These are phyloP conservation scores for Pteria penguin DNA, from an alignment of 2,888 invertebrate genomes.

Conservation along the genomic window DNA sequence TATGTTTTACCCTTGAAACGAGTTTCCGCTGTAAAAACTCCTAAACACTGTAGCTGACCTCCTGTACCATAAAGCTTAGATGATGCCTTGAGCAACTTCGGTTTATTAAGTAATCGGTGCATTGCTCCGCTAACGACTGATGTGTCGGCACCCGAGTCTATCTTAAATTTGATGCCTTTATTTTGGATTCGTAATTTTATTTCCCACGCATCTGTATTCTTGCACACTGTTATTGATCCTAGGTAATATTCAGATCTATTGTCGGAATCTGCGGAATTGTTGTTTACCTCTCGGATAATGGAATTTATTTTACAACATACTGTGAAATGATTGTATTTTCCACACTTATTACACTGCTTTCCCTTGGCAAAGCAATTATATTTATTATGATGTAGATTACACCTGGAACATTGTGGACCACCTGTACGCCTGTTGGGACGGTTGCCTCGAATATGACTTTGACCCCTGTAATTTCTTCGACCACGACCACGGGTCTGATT, in stretches of 20 bases:
- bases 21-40: slow-evolving; percentile 10
- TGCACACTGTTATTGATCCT: background rate
- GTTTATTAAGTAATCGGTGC: background rate
- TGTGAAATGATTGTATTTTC: slow-evolving; percentile 18
- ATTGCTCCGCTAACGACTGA: background rate
- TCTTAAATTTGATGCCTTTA: slow-evolving; percentile 25
- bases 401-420: background rate
- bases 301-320: slow-evolving; percentile 11
- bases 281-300: background rate
- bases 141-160: slow-evolving; percentile 35
- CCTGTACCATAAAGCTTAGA: slow-evolving; percentile 5
- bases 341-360: slow-evolving; percentile 24
- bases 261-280: no score
- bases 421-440: background rate
- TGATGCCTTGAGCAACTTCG: background rate
- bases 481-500: background rate
- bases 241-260: slow-evolving; percentile 1
- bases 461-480: background rate
- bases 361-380: slow-evolving; percentile 30
- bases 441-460: background rate
- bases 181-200: slow-evolving; percentile 15
- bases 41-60: slow-evolving; percentile 20
- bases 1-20: background rate
- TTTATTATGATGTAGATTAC: slow-evolving; percentile 7
- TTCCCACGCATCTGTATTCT: slow-evolving; percentile 17